Base-by-base conservation (phyloP, 1,140 invertebrate species). In the Diachasmimorpha longicaudata region DNA sequence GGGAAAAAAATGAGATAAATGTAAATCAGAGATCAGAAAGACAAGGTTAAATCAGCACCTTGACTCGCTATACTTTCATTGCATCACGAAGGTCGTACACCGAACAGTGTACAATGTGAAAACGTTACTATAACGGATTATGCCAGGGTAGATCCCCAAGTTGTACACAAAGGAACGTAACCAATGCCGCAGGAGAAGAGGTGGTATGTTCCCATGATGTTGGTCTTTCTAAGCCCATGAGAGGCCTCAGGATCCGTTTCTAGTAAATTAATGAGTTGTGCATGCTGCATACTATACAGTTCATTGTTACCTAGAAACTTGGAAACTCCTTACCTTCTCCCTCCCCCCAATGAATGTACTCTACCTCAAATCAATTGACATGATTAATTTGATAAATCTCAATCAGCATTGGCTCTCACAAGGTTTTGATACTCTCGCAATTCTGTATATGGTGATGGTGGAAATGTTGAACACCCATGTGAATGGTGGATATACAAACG, bases 101-200 rank as follows among this genome's bases (percentile, higher is more conserved):
- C 42, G 46, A 46, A 42, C 13, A 39, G 42, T 63, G 82, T 80
- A 83, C 81, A 83, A 83, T 83, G 77, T 75, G 48, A 82, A 79
- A 79, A 79, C 58, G 58, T 11, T 63, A 25, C 81, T 82, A 79
- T 81, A 82, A 83, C 82, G 82, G 81, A 83, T 82, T 81, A 79
- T 78, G 46, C 79, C 75, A 74, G 76, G 71, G 11, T 9, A 21
- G 19, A 25, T 13, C 36, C 37, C 36, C 46, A n/a, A 58, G 37
- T 52, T 48, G 52, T 39, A 72, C 69, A 63, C 44, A 63, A 63
- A 68, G 72, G 55, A 46, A 66, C 66, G 58, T 52, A 52, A 70
- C 44, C 48, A 25, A 63, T 4, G 37, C 66, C 58, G 46, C 42
- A 11, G 39, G 13, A 72, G 36, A 72, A 48, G 72, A 73, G 25